Percentiles rank a stretch among this genome's conserved stretches.
Conservation (phyloP, 2,113 vertebrate species). For the Hirundichthys speculiger region DNA sequence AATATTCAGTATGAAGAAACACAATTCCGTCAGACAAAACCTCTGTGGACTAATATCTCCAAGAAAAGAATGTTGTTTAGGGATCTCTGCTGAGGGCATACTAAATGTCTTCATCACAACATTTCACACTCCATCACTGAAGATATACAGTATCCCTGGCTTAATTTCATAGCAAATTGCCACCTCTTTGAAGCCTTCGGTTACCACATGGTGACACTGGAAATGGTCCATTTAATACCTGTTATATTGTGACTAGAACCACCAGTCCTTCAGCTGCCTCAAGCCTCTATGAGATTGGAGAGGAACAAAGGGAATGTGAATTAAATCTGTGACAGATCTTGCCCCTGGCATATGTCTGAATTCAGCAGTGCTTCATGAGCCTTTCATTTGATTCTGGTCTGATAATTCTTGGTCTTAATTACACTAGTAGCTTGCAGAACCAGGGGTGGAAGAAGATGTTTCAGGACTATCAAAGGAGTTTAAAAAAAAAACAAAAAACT, state of each 20-base stretch:
- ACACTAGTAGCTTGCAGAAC: constrained; percentile 52
- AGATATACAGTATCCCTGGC: constrained; percentile 40
- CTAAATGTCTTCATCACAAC: constrained; percentile 45
- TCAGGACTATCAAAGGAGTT: constrained; percentile 47
- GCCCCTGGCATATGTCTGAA: constrained; percentile 56
- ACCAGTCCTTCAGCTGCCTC: constrained; percentile 48
- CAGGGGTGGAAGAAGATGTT: constrained; percentile 33
- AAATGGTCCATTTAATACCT: constrained; percentile 70
- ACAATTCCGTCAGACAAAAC: constrained; percentile 25
- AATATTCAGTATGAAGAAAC: constrained; percentile 19
- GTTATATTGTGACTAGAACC: constrained; percentile 60
- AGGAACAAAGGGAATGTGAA: constrained; percentile 75
- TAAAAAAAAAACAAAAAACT: constrained; percentile 13
- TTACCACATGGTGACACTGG: constrained; percentile 66
- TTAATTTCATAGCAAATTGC: constrained; percentile 70
- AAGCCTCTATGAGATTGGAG: constrained; percentile 51
- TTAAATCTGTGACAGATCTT: constrained; percentile 65
- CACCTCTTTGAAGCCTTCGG: constrained; percentile 66
- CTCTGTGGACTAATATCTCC: constrained; percentile 7
- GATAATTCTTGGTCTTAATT: constrained; percentile 73
- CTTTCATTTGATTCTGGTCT: constrained; percentile 69
- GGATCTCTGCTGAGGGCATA: constrained; percentile 34
- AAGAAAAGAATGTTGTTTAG: constrained; percentile 28
- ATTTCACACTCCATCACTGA: constrained; percentile 40
- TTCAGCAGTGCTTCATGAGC: constrained; percentile 62